phyloP scores from a whole-genome alignment of 1,140 invertebrate species.

The Scaptomyza montana region DNA sequence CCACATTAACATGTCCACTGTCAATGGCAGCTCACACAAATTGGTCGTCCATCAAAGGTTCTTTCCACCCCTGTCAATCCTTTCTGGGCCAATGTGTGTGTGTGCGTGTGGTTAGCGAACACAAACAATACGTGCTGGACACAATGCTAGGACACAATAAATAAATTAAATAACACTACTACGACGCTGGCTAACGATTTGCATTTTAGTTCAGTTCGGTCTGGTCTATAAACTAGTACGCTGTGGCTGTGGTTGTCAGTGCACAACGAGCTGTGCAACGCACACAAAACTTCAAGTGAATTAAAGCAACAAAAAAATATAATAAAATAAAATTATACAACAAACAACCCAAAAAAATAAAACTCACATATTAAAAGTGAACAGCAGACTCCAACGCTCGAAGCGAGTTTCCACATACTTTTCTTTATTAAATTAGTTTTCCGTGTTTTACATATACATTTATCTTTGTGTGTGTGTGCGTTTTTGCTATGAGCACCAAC shows the following conservation, averaged over 20 bases:
- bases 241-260: conserved; percentile 30
- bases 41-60: conserved; percentile 40
- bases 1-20: conserved; percentile 70
- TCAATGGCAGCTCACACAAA: conserved; percentile 67
- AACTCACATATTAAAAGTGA: conserved; percentile 16
- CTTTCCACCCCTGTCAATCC: background rate
- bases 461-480: too few species aligned
- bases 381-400: background rate
- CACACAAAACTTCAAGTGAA: conserved; percentile 27
- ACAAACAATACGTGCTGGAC: conserved; percentile 33
- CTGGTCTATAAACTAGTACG: conserved; percentile 51
- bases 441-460: conserved; percentile 30
- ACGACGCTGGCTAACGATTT: background rate
- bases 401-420: background rate
- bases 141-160: conserved; percentile 49
- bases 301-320: conserved; percentile 17
- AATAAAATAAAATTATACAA: conserved; percentile 4
- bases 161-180: conserved; percentile 66
- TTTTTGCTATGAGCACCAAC: conserved; percentile 32
- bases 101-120: conserved; percentile 31
- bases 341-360: conserved; percentile 9
- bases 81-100: conserved; percentile 22
- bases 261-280: conserved; percentile 31
- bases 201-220: conserved; percentile 45
- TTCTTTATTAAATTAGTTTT: conserved; percentile 71